Evolutionary conservation across 2,797 vertebrate genomes (phyloP).

Genomic region (Xyrichtys novacula): DNA sequence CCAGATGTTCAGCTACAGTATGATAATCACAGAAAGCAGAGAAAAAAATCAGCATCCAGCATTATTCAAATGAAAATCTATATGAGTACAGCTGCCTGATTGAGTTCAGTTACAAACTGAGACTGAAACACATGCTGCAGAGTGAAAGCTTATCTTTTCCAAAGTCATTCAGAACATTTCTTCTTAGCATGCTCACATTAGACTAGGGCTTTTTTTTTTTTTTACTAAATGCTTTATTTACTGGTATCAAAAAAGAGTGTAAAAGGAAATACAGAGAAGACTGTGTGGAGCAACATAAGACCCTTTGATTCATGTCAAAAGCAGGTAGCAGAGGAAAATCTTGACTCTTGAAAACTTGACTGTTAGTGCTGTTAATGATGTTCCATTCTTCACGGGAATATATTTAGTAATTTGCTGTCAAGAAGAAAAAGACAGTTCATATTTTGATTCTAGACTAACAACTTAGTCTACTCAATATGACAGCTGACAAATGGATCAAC

Average conservation of each 20-base stretch:
- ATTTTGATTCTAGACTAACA: too few relatives aligned
- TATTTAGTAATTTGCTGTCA: too few relatives aligned
- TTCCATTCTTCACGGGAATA: too few relatives aligned
- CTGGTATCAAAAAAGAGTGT: background rate
- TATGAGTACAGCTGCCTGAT: conserved; percentile 39
- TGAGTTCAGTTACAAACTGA: conserved; percentile 15
- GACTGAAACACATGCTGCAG: conserved; percentile 9
- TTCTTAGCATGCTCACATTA: background rate
- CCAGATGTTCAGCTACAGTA: conserved; percentile 43
- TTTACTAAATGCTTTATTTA: background rate
- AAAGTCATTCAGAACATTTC: background rate
- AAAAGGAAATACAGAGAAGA: background rate
- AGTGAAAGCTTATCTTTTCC: conserved; percentile 6
- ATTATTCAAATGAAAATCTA: conserved; percentile 30
- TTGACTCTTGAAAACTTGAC: too few relatives aligned
- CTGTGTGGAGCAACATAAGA: background rate
- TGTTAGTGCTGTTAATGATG: too few relatives aligned
- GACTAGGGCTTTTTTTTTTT: too few relatives aligned
- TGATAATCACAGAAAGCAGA: conserved; percentile 33
- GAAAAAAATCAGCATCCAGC: conserved; percentile 1
- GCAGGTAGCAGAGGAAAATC: background rate
- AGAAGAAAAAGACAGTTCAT: too few relatives aligned
- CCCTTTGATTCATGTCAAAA: background rate
- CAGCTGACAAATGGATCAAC: too few relatives aligned
- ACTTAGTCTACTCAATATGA: too few relatives aligned